These are phyloP conservation scores for Callinectes sapidus DNA, from an alignment of 2,888 invertebrate genomes.

Conservation along the genomic window DNA sequence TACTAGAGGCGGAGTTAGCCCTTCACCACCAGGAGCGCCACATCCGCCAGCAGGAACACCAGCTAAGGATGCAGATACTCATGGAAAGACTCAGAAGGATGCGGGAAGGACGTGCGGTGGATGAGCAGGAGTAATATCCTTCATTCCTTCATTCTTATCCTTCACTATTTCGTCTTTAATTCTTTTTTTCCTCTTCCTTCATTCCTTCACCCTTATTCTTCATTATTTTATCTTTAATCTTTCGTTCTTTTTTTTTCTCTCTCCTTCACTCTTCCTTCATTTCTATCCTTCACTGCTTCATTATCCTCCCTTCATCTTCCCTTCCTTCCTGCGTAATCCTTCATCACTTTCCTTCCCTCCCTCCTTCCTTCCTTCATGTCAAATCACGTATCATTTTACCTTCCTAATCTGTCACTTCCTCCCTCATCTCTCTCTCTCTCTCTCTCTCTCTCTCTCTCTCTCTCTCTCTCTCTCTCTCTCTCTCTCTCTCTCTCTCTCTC, in stretches of 20 bases:
- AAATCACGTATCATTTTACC: background rate
- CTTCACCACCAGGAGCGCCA: conserved; percentile 57
- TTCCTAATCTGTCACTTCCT: background rate
- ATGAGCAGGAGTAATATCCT: background rate
- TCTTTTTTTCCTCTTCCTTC: background rate
- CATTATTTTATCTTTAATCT: background rate
- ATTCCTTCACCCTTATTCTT: background rate
- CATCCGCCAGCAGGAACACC: conserved; percentile 57
- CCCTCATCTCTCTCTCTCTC: background rate
- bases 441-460: background rate
- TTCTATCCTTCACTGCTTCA: background rate
- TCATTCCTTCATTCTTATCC: background rate
- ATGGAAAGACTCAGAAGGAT: conserved; percentile 51
- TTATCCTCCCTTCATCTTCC: background rate
- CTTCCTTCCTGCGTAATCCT: background rate
- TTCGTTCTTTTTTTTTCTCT: background rate
- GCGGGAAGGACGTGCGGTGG: conserved; percentile 34
- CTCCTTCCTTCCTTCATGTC: background rate
- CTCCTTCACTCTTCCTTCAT: background rate
- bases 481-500: background rate
- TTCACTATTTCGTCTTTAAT: background rate
- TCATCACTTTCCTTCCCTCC: background rate
- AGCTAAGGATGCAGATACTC: conserved; percentile 59
- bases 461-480: background rate
- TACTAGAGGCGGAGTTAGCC: conserved; percentile 59